Percentiles rank a stretch among this genome's conserved stretches.
Conservation (phyloP, 2,797 vertebrate genomes). For the Thunnus albacares region DNA sequence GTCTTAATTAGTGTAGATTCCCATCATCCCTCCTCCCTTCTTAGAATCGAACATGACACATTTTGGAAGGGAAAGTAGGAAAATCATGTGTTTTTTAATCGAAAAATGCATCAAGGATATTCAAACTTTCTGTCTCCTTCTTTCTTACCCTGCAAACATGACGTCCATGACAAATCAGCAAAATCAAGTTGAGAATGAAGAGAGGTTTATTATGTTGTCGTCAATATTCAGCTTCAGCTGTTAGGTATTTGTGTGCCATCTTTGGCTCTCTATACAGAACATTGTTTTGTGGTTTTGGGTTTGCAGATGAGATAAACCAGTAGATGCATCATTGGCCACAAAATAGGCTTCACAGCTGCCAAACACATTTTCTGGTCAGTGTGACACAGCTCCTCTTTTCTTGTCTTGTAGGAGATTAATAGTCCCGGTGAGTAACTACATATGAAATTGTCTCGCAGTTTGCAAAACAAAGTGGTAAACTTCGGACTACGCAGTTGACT, state of each 20-base stretch:
- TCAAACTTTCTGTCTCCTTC: not conserved
- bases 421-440: slow-evolving; percentile 5
- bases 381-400: slow-evolving; percentile 35
- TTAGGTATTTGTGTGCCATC: slow-evolving; percentile 29
- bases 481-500: not conserved
- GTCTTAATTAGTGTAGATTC: slow-evolving; percentile 46
- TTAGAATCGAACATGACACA: slow-evolving; percentile 4
- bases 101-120: slow-evolving; percentile 1
- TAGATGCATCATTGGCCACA: slow-evolving; percentile 28
- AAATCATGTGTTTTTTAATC: not conserved
- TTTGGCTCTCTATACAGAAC: slow-evolving; percentile 14
- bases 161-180: slow-evolving; percentile 58
- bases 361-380: slow-evolving; percentile 51
- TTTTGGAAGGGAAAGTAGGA: slow-evolving; percentile 14
- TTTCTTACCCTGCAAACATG: slow-evolving; percentile 20
- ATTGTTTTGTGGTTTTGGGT: slow-evolving; percentile 54
- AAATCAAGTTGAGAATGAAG: slow-evolving; percentile 17
- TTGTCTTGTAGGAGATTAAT: slow-evolving; percentile 24
- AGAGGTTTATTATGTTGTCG: slow-evolving; percentile 4
- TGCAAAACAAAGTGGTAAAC: slow-evolving; percentile 57
- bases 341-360: slow-evolving; percentile 47
- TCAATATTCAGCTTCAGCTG: slow-evolving; percentile 36
- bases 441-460: slow-evolving; percentile 37
- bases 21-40: slow-evolving; percentile 15
- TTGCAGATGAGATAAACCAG: slow-evolving; percentile 59